Evolutionary conservation across 2,797 vertebrate species (phyloP).

Genomic region (Hypotaenidia philippensis): DNA sequence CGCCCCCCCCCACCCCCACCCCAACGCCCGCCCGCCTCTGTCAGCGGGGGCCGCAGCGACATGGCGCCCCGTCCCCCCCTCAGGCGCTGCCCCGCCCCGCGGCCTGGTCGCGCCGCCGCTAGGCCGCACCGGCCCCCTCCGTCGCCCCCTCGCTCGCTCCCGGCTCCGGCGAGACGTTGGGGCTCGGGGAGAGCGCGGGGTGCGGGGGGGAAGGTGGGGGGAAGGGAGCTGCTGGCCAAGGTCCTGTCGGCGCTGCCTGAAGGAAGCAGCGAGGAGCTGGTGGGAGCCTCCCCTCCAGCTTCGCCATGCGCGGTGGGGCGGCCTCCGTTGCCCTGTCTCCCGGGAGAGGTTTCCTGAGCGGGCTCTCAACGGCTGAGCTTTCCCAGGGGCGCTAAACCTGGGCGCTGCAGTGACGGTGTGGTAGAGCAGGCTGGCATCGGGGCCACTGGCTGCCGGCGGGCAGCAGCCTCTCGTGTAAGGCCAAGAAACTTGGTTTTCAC

Average conservation of each 20-base stretch:
- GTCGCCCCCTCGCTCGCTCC: not conserved
- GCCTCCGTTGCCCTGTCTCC: no score
- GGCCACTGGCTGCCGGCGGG: not conserved
- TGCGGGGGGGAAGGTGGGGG: not conserved
- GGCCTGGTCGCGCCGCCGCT: not conserved
- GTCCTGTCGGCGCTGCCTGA: not conserved
- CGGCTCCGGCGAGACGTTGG: not conserved
- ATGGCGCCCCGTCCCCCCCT: constrained; percentile 19
- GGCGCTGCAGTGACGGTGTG: not conserved
- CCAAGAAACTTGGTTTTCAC: not conserved
- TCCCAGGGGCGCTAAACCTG: not conserved
- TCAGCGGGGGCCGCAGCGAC: not conserved
- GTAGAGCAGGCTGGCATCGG: not conserved
- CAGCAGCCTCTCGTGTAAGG: rapidly evolving
- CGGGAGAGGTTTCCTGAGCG: rapidly evolving
- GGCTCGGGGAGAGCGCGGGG: not conserved
- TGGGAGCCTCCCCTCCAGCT: not conserved
- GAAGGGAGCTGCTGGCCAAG: not conserved
- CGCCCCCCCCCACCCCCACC: not conserved
- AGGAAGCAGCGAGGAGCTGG: not conserved
- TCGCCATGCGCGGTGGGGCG: not conserved
- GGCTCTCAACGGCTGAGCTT: rapidly evolving
- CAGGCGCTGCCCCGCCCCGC: not conserved
- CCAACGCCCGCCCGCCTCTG: not conserved
- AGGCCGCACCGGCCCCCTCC: not conserved